Percentiles rank a stretch among this genome's conserved stretches.
Evolutionary conservation across 2,797 vertebrate genomes (phyloP).

Genomic region (Gambusia yucatana): DNA sequence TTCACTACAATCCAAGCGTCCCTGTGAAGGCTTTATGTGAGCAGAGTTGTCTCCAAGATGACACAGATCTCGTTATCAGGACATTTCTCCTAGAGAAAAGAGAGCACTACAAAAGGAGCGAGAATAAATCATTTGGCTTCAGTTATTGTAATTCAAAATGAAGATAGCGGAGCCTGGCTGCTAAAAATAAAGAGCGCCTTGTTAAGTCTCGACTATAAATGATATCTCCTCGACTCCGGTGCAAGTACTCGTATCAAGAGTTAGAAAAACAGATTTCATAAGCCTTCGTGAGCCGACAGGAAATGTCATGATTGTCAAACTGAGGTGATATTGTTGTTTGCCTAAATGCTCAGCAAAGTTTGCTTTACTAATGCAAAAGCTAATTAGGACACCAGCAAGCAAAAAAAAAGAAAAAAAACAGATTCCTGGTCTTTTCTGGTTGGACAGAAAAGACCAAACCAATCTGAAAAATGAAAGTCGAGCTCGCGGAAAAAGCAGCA

Average conservation of each 20-base stretch:
- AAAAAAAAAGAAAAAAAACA: neutral
- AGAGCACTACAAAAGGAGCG: conserved; percentile 47
- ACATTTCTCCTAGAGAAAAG: conserved; percentile 52
- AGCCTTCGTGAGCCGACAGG: conserved; percentile 6
- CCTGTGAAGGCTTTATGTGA: conserved; percentile 50
- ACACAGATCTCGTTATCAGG: conserved; percentile 61
- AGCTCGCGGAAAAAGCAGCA: neutral
- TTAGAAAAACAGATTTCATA: conserved; percentile 21
- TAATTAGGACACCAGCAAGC: neutral
- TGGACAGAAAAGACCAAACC: conserved; percentile 2
- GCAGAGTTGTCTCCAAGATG: conserved; percentile 43
- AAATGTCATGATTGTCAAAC: conserved; percentile 11
- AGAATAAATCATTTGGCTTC: conserved; percentile 63
- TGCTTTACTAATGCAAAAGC: conserved; percentile 9
- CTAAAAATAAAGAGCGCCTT: conserved; percentile 47
- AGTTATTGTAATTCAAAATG: conserved; percentile 55
- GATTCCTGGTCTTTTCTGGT: neutral
- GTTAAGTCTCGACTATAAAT: conserved; percentile 36
- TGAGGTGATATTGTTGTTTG: conserved; percentile 5
- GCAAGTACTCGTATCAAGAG: conserved; percentile 26
- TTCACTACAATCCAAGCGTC: conserved; percentile 21
- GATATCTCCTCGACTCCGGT: conserved; percentile 25
- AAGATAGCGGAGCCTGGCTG: conserved; percentile 13
- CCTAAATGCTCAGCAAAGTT: conserved; percentile 5
- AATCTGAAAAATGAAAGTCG: neutral